Conservation (phyloP, 2,113 vertebrate species). For the Melospiza georgiana region DNA sequence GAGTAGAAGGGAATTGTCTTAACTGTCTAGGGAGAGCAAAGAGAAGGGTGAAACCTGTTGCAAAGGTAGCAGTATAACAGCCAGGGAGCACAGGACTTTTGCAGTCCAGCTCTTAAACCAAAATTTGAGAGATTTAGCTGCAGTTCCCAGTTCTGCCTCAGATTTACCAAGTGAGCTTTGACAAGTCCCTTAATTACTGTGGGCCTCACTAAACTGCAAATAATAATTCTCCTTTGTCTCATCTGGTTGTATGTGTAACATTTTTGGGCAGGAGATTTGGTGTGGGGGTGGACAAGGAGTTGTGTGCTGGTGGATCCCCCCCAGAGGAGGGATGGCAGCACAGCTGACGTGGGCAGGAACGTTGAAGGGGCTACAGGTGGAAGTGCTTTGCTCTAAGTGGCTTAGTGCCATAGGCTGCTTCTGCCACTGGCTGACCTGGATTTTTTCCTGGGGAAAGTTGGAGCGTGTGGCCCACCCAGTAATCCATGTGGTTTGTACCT, state of each 20-base stretch:
- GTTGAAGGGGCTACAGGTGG: background rate
- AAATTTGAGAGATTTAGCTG: background rate
- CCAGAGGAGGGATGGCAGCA: background rate
- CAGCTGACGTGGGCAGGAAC: background rate
- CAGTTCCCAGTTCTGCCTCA: background rate
- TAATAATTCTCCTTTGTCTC: background rate
- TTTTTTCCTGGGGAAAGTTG: background rate
- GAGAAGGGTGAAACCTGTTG: background rate
- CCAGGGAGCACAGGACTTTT: background rate
- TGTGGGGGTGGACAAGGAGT: background rate
- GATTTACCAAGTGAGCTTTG: conserved; percentile 11
- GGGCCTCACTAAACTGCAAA: conserved; percentile 8
- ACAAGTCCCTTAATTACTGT: background rate
- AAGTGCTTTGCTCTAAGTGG: background rate
- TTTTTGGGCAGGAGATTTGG: background rate
- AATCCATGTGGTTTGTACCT: background rate
- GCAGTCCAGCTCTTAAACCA: background rate
- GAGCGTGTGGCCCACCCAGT: rapidly evolving
- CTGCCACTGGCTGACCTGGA: background rate
- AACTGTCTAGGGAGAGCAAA: background rate
- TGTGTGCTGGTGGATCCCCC: background rate
- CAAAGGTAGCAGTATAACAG: background rate
- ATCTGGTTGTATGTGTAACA: background rate
- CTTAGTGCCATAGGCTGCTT: background rate
- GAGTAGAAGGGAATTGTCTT: conserved; percentile 10